Conservation (phyloP, 2,888 invertebrate species). For the Sphecodes monilicornis region DNA sequence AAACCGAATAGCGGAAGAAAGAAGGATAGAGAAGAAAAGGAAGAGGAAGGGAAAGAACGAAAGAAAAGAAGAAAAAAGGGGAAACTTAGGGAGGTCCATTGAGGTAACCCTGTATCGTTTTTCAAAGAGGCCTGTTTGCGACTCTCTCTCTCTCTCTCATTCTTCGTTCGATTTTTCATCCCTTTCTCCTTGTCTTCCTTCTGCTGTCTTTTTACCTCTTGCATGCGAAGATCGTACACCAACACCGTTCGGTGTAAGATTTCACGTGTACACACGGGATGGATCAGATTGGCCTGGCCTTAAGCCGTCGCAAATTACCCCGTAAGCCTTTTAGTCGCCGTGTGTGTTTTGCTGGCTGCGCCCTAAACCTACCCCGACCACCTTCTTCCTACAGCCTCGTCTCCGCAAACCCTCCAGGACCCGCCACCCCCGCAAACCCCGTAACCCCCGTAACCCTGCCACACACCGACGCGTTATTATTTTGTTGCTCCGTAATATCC, state of each 20-base stretch:
- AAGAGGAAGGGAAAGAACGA: not conserved
- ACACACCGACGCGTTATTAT: slow-evolving; percentile 68
- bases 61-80: slow-evolving; percentile 22
- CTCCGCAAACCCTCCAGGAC: slow-evolving; percentile 5
- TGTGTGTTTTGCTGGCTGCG: slow-evolving; percentile 77
- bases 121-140: slow-evolving; percentile 77
- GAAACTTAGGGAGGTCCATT: slow-evolving; percentile 66
- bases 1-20: not conserved
- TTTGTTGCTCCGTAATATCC: slow-evolving; percentile 75
- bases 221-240: slow-evolving; percentile 51
- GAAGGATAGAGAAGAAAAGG: slow-evolving; percentile 29
- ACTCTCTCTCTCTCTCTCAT: not conserved
- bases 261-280: slow-evolving; percentile 76
- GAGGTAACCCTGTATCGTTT: slow-evolving; percentile 79
- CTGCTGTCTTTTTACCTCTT: slow-evolving; percentile 53
- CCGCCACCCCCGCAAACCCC: not conserved
- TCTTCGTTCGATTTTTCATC: slow-evolving; percentile 61
- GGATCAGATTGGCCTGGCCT: slow-evolving; percentile 81
- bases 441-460: not conserved
- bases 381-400: slow-evolving; percentile 33
- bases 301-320: slow-evolving; percentile 83
- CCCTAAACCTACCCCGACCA: slow-evolving; percentile 63
- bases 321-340: slow-evolving; percentile 82
- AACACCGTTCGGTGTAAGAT: slow-evolving; percentile 76
- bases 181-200: slow-evolving; percentile 43